Base-by-base conservation (phyloP, 1,140 invertebrate genomes). In the Leptestheria dahalacensis region DNA sequence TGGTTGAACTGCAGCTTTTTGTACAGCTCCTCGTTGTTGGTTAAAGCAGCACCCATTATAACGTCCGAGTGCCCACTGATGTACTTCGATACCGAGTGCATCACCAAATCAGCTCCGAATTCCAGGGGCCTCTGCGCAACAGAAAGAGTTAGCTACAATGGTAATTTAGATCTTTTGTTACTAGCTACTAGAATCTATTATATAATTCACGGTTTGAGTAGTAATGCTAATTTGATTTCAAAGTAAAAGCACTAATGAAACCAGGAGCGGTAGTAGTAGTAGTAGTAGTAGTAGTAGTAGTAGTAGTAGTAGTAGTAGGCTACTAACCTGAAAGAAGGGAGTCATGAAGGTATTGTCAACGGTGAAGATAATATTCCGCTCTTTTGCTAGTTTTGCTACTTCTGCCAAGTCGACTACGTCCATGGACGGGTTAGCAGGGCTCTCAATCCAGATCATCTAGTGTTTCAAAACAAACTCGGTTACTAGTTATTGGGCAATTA, bases 261-360 rank as follows among this genome's bases (percentile, higher is more conserved):
- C n/a, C n/a, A n/a, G n/a, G n/a, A n/a, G n/a, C n/a, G n/a, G n/a
- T n/a, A n/a, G n/a, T n/a, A n/a, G n/a, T n/a, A n/a, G n/a, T n/a
- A n/a, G n/a, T n/a, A n/a, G n/a, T n/a, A n/a, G n/a, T n/a, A n/a
- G n/a, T n/a, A n/a, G n/a, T n/a, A n/a, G n/a, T n/a, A n/a, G n/a
- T n/a, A n/a, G n/a, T n/a, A n/a, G n/a, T n/a, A n/a, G 46, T 58
- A 21, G 54, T 62, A 70, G 68, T 69, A 47, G 11, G n/a, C 11
- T 12, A n/a, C 25, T 51, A 62, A 71, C 71, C 70, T 81, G 79
- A 61, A 82, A 79, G 64, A 77, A 78, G 6, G 79, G 70, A 21
- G 78, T 75, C 71, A 79, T 75, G 65, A 83, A 83, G 3, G 81
- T 83, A 66, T 82, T 83, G 66, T 83, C 82, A 20, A 82, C 78